Evolutionary conservation across 2,797 vertebrate genomes (phyloP).

Genomic region (Capromys pilorides): DNA sequence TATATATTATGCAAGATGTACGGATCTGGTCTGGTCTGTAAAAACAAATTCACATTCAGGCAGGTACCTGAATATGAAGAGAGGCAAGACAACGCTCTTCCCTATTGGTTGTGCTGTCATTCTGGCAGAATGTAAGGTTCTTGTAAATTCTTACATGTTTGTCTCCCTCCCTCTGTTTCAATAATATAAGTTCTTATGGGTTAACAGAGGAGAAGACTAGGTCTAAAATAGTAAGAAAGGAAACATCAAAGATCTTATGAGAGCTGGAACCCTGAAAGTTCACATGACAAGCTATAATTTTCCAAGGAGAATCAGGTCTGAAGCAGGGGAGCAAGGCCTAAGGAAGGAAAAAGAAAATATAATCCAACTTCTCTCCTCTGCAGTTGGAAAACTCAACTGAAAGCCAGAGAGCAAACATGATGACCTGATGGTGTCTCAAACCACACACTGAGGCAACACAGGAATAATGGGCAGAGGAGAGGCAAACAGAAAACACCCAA

Average conservation of each 20-base stretch:
- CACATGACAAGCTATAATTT: background rate
- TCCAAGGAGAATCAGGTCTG: background rate
- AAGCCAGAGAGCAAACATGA: background rate
- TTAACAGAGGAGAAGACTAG: background rate
- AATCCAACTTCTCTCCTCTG: background rate
- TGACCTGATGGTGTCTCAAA: background rate
- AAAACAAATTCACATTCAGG: slow-evolving; percentile 95
- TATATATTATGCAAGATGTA: slow-evolving; percentile 91
- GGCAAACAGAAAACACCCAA: background rate
- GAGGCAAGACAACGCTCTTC: slow-evolving; percentile 92
- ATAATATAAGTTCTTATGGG: slow-evolving; percentile 95
- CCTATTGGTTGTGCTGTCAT: slow-evolving; percentile 98
- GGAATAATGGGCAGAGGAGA: background rate
- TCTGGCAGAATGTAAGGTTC: slow-evolving; percentile 99
- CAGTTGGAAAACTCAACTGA: background rate
- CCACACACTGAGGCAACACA: background rate
- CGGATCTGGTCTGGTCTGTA: slow-evolving; percentile 92
- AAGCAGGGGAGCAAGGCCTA: background rate
- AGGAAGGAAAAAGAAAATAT: background rate
- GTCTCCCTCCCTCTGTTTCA: slow-evolving; percentile 90
- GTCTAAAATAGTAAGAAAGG: background rate
- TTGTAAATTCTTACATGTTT: slow-evolving; percentile 95
- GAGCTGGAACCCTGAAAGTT: background rate
- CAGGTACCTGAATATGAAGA: slow-evolving; percentile 83
- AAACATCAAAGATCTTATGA: background rate